phyloP scores from a whole-genome alignment of 2,888 invertebrate genomes.

The Ferrisia virgata region DNA sequence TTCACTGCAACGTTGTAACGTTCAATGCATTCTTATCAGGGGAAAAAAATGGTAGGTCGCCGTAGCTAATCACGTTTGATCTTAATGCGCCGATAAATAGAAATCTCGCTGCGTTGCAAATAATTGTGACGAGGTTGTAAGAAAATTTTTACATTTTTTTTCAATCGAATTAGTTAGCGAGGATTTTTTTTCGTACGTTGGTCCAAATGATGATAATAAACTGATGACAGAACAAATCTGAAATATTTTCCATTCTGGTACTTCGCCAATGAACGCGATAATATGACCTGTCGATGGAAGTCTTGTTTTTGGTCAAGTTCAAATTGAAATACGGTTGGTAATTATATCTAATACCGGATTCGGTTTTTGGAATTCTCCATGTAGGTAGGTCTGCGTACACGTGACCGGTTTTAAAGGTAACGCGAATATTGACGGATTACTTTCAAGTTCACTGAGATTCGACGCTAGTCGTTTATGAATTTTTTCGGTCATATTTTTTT shows the following conservation, averaged over 20 bases:
- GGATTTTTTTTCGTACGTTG: neutral
- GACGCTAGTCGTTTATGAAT: neutral
- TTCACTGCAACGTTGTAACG: neutral
- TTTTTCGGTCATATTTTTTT: neutral
- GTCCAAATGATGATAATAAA: neutral
- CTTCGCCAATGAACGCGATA: neutral
- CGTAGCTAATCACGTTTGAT: slow-evolving; percentile 29
- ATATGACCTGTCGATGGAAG: neutral
- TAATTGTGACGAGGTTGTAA: neutral
- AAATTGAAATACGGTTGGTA: slow-evolving; percentile 11
- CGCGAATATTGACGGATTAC: slow-evolving; percentile 15
- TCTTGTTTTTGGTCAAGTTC: neutral
- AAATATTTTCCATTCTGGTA: neutral
- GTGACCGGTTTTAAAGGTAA: neutral
- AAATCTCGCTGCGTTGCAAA: neutral
- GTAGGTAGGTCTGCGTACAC: no score
- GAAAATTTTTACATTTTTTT: slow-evolving; percentile 9
- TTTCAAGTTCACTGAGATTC: neutral
- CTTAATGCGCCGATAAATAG: slow-evolving; percentile 22
- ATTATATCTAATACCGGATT: neutral
- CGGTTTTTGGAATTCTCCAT: no score
- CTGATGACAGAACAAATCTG: neutral
- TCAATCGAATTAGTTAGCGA: neutral
- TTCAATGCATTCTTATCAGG: neutral
- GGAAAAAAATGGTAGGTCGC: neutral